Base-by-base conservation (phyloP, 2,888 invertebrate species). In the Parnassius orleans region DNA sequence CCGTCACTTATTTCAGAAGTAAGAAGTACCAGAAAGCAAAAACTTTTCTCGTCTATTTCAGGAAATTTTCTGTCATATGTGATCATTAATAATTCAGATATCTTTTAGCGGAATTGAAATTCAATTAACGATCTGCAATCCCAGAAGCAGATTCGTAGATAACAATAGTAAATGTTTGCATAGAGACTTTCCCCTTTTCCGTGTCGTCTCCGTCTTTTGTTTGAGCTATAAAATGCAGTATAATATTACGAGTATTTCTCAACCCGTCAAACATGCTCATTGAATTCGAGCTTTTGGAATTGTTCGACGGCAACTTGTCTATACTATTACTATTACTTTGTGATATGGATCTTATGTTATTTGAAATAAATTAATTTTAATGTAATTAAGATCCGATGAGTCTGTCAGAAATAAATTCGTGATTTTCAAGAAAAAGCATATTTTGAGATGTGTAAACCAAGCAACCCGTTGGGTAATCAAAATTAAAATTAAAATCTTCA, bases 81-180 rank as follows among this genome's bases (percentile, higher is more conserved):
- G 47, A 46, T 33, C 24, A 43, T 3, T 57, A 58, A 54, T 58
- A 63, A 55, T 51, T 55, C 59, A 42, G 48, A 52, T 55, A 15
- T 59, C 52, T 53, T 59, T 56, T 43, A 59, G 33, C 42, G 11
- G 54, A 58, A 57, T 65, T 48, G 33, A 52, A 55, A 58, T 57
- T 63, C 60, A 56, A 57, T 50, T 41, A 47, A 33, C 57, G 52
- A 53, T 24, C 41, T 46, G 59, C 55, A 59, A 51, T 61, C 65
- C 56, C 52, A 44, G 56, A 60, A 61, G 53, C 58, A 61, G 53
- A 58, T 47, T 55, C 57, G 56, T 56, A 61, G 65, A 64, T 61
- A 60, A 61, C 62, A 62, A 60, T 67, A 54, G 63, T 55, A 53
- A 65, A 64, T 60, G 64, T 65, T 65, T 65, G 60, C 65, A 55